These are phyloP conservation scores for Sternarchorhynchus goeldii DNA, from an alignment of 2,797 vertebrate species.

Conservation along the genomic window DNA sequence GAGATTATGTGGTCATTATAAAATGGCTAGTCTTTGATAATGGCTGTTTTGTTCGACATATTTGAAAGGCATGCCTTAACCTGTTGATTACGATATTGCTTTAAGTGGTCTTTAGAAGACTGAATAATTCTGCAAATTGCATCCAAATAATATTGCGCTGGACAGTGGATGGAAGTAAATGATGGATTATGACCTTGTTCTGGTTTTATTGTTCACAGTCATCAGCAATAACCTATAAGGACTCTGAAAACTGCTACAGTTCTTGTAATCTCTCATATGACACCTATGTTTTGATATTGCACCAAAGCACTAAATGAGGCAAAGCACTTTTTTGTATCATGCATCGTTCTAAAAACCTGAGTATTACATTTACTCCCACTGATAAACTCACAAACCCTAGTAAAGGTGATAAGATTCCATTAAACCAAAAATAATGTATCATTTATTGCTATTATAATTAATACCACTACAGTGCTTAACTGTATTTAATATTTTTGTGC, in stretches of 20 bases:
- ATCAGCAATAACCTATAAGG: conserved; percentile 20
- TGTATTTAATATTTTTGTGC: too few species aligned
- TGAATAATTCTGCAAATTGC: conserved; percentile 72
- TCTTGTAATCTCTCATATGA: neutral
- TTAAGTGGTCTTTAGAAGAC: conserved; percentile 72
- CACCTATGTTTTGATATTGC: conserved; percentile 17
- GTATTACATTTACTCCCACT: neutral
- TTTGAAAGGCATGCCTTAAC: conserved; percentile 46
- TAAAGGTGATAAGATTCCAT: neutral
- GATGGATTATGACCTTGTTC: conserved; percentile 38
- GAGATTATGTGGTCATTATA: conserved; percentile 25
- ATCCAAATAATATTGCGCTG: conserved; percentile 63
- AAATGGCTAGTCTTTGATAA: conserved; percentile 29
- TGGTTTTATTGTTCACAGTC: conserved; percentile 40
- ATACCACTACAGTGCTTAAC: too few species aligned
- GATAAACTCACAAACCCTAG: neutral
- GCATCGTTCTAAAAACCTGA: conserved; percentile 6
- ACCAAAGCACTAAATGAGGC: neutral
- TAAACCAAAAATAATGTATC: too few species aligned
- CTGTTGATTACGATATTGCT: conserved; percentile 62
- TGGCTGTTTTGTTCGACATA: conserved; percentile 24
- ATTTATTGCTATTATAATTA: neutral
- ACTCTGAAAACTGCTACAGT: conserved; percentile 18
- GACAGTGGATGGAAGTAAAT: conserved; percentile 45
- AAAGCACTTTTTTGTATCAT: neutral